Base-by-base conservation (phyloP, 2,888 invertebrate genomes). In the Metopia argyrocephala region DNA sequence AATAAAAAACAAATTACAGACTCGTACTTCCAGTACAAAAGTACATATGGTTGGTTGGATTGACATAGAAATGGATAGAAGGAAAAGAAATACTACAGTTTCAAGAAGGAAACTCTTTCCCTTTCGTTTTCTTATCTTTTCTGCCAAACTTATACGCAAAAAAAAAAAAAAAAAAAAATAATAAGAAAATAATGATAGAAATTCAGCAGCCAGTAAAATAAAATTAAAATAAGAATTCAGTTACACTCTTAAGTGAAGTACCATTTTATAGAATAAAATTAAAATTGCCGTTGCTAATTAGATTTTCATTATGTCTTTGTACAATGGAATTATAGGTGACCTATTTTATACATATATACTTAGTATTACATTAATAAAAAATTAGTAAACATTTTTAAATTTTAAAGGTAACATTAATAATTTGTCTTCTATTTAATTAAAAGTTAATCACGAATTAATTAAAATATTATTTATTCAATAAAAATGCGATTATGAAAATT, bases 261-360 rank as follows among this genome's bases (percentile, higher is more conserved):
- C 54, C 46, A 45, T 28, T n/a, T 15, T 23, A 45, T 68, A 50
- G 27, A 12, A 52, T 7, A 23, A 68, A 1, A 1, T 23, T 12
- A 54, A 27, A 61, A 25, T 62, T 56, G 6, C 48, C 9, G 46
- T 62, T 48, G 48, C 31, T 69, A 76, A 76, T 76, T 76, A 69
- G 46, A 48, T 50, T 59, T 56, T 31, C 15, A 38, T n/a, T n/a
- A 2, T 15, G 38, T 4, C 9, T 38, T 38, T 2, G 3, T 15
- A 38, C 15, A 12, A 15, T 38, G 15, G 38, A 9, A 12, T 31
- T 2, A 0, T 3, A 12, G 38, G 15, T 38, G 15, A 15, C 15
- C 38, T 12, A 38, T 38, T 38, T 38, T 38, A 15, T 38, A 15
- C n/a, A n/a, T n/a, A n/a, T n/a, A n/a, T n/a, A n/a, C n/a, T n/a